Conservation (phyloP, 2,888 invertebrate species). For the Rhingia campestris region DNA sequence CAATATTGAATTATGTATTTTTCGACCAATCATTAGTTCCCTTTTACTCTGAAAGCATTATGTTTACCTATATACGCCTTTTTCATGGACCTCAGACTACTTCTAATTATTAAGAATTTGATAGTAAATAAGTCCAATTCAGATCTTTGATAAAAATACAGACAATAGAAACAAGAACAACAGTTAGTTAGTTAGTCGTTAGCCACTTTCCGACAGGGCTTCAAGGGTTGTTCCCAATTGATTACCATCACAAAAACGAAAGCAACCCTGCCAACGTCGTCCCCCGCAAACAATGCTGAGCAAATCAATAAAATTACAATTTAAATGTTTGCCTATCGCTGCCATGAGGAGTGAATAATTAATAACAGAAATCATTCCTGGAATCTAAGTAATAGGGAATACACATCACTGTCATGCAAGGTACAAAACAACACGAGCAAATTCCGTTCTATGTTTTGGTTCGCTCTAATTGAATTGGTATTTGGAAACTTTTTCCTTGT, state of each 20-base stretch:
- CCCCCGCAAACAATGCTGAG: neutral
- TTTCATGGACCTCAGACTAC: neutral
- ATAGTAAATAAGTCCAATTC: neutral
- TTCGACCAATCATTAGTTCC: no score
- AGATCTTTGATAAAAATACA: neutral
- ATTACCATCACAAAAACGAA: slow-evolving; percentile 25
- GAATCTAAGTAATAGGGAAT: slow-evolving; percentile 45
- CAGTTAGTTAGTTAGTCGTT: neutral
- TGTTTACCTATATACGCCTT: neutral
- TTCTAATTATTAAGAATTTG: neutral
- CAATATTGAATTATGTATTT: no score
- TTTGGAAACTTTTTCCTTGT: slow-evolving; percentile 27
- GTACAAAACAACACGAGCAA: slow-evolving; percentile 1
- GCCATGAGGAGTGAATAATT: slow-evolving; percentile 61
- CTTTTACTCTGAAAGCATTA: neutral
- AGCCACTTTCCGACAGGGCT: slow-evolving; percentile 12
- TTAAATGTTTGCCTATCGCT: slow-evolving; percentile 69
- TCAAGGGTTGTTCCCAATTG: slow-evolving; percentile 35
- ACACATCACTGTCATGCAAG: slow-evolving; percentile 23
- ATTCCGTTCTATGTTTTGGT: slow-evolving; percentile 24
- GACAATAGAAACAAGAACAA: slow-evolving; percentile 24
- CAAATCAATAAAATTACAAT: slow-evolving; percentile 74
- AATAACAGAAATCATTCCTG: slow-evolving; percentile 57
- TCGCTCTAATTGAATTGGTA: slow-evolving; percentile 61
- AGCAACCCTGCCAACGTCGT: neutral